A percentile compares a stretch with the other conserved stretches of the same genome.
These are phyloP conservation scores for Drepana arcuata DNA, from an alignment of 1,140 invertebrate genomes.

Conservation along the genomic window DNA sequence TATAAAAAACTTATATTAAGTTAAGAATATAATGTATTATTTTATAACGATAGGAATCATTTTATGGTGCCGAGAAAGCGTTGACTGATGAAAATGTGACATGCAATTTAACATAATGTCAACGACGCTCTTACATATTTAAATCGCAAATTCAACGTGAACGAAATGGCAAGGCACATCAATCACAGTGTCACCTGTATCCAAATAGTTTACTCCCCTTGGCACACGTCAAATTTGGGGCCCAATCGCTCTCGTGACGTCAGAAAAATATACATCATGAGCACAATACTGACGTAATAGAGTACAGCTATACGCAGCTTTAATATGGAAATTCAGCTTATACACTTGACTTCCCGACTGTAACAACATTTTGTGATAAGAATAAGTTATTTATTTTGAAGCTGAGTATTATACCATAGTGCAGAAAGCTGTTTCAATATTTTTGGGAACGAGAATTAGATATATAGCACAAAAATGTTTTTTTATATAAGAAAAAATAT, in stretches of 20 bases:
- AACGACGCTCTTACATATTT: too few relatives aligned
- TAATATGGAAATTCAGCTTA: constrained; percentile 57
- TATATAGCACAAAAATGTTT: too few relatives aligned
- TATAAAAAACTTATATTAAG: too few relatives aligned
- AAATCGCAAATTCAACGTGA: too few relatives aligned
- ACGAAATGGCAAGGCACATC: constrained; percentile 43
- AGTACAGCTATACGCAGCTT: constrained; percentile 19
- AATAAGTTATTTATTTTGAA: constrained; percentile 11
- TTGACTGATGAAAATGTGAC: too few relatives aligned
- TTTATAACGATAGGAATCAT: too few relatives aligned
- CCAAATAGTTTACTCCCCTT: constrained; percentile 14
- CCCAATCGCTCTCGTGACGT: constrained; percentile 11
- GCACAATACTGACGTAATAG: constrained; percentile 53
- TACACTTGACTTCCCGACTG: constrained; percentile 44
- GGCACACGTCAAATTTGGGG: constrained; percentile 9
- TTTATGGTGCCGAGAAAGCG: too few relatives aligned
- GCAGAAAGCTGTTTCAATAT: too few relatives aligned
- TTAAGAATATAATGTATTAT: too few relatives aligned
- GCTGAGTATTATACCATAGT: constrained; percentile 3
- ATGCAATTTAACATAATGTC: too few relatives aligned
- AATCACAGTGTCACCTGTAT: constrained; percentile 32
- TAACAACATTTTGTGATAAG: constrained; percentile 35
- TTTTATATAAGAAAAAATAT: too few relatives aligned
- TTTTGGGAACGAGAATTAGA: too few relatives aligned
- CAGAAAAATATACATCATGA: constrained; percentile 56